Percentiles rank a stretch among this genome's conserved stretches.
Conservation (phyloP, 2,797 vertebrate genomes). For the Pempheris klunzingeri region DNA sequence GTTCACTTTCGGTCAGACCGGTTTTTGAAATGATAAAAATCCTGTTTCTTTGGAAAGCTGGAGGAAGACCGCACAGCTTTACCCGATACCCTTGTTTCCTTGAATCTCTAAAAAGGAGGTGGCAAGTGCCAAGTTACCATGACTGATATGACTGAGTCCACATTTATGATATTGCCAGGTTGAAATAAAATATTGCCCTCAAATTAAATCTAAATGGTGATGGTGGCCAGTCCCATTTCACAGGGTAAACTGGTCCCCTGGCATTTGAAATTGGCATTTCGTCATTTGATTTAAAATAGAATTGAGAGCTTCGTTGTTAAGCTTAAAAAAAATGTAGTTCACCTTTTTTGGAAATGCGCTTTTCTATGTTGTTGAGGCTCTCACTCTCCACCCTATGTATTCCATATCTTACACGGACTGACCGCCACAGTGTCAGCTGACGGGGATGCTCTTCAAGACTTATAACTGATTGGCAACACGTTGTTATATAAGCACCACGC, state of each 20-base stretch:
- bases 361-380: not conserved
- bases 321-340: not conserved
- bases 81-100: too few relatives aligned
- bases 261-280: not conserved
- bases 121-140: not conserved
- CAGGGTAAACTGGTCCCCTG: not conserved
- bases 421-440: too few relatives aligned
- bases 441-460: too few relatives aligned
- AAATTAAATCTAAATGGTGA: not conserved
- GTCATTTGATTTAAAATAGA: not conserved
- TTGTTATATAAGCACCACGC: too few relatives aligned
- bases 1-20: too few relatives aligned
- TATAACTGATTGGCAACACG: too few relatives aligned
- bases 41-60: too few relatives aligned
- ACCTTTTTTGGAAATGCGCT: not conserved
- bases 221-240: not conserved
- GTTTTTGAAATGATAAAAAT: not conserved
- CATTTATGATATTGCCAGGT: not conserved
- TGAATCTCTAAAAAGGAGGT: not conserved
- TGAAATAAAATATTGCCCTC: slow-evolving; percentile 4
- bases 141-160: slow-evolving; percentile 2
- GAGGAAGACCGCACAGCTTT: too few relatives aligned
- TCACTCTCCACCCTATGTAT: too few relatives aligned
- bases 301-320: not conserved
- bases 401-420: too few relatives aligned